Evolutionary conservation across 2,113 vertebrate species (phyloP).

Genomic region (Cromileptes altivelis): DNA sequence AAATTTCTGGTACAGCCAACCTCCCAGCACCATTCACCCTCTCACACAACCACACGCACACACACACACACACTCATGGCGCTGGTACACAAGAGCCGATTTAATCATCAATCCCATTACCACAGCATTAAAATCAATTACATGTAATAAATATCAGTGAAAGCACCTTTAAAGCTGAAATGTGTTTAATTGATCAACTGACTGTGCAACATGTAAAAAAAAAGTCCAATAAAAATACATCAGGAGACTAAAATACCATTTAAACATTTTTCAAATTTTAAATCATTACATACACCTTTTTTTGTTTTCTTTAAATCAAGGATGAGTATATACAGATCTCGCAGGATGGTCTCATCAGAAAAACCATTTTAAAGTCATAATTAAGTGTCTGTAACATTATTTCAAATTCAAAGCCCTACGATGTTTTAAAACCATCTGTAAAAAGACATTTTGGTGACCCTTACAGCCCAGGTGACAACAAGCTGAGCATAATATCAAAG

Average conservation of each 20-base stretch:
- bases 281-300: slow-evolving; percentile 48
- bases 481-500: not conserved
- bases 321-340: slow-evolving; percentile 61
- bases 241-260: slow-evolving; percentile 53
- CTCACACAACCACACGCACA: slow-evolving; percentile 1
- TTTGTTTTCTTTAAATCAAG: slow-evolving; percentile 58
- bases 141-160: slow-evolving; percentile 83
- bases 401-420: slow-evolving; percentile 37
- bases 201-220: slow-evolving; percentile 73
- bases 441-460: slow-evolving; percentile 31
- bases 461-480: slow-evolving; percentile 12
- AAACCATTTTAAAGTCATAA: slow-evolving; percentile 34
- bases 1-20: slow-evolving; percentile 41
- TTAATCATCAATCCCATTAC: slow-evolving; percentile 68
- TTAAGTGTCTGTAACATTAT: slow-evolving; percentile 37
- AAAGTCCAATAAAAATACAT: slow-evolving; percentile 61
- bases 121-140: slow-evolving; percentile 74
- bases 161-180: slow-evolving; percentile 84
- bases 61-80: slow-evolving; percentile 19
- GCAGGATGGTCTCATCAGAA: slow-evolving; percentile 11
- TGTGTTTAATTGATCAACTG: slow-evolving; percentile 74
- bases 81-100: slow-evolving; percentile 61
- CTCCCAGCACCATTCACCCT: slow-evolving; percentile 24
- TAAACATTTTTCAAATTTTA: slow-evolving; percentile 38
- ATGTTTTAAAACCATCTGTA: slow-evolving; percentile 47